These are phyloP conservation scores for Scotopteryx bipunctaria DNA, from an alignment of 2,888 invertebrate species.

Conservation along the genomic window DNA sequence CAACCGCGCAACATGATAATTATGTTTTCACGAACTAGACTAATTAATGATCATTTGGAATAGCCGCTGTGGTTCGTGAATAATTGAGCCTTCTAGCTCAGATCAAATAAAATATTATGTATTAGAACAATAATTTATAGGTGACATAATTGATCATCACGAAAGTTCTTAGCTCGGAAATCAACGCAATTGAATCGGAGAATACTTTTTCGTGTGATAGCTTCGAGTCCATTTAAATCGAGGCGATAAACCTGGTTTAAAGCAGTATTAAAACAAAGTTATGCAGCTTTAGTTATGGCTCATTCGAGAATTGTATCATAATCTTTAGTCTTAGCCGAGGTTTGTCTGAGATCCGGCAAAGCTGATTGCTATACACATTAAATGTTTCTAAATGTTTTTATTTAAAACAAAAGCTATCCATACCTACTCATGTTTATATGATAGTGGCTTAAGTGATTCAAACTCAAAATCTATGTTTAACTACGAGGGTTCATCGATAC, in stretches of 20 bases:
- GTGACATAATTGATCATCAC: too few relatives aligned
- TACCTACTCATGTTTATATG: background rate
- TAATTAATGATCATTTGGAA: conserved; percentile 40
- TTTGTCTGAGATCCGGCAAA: background rate
- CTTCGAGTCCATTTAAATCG: too few relatives aligned
- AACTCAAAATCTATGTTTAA: conserved; percentile 18
- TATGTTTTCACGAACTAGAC: conserved; percentile 40
- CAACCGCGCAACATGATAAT: conserved; percentile 41
- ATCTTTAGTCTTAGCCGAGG: background rate
- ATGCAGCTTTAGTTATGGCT: background rate
- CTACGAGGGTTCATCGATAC: conserved; percentile 27
- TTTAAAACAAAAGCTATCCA: too few relatives aligned
- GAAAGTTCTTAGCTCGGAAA: too few relatives aligned
- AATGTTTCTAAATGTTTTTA: too few relatives aligned
- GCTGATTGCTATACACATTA: background rate
- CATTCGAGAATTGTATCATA: background rate
- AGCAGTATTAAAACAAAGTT: background rate
- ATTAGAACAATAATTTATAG: background rate
- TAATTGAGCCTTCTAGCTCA: conserved; percentile 31
- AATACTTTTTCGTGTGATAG: too few relatives aligned
- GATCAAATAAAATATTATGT: conserved; percentile 21
- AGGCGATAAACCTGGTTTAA: background rate
- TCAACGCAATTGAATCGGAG: too few relatives aligned
- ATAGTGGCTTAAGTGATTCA: conserved; percentile 9
- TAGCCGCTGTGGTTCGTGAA: conserved; percentile 30